These are phyloP conservation scores for Sturmia bella DNA, from an alignment of 2,888 invertebrate species.

Conservation along the genomic window DNA sequence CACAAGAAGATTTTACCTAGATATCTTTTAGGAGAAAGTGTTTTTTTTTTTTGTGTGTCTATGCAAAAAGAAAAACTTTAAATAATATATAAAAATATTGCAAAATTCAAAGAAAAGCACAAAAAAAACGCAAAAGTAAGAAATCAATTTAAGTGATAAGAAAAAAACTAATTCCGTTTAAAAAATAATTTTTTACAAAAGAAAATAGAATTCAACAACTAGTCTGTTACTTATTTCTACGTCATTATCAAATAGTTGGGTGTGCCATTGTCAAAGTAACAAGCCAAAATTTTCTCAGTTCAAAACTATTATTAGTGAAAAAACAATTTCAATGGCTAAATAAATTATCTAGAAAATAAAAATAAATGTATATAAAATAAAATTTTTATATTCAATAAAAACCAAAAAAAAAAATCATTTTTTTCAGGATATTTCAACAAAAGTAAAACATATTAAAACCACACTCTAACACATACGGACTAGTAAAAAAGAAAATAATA, in stretches of 20 bases:
- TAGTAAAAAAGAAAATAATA: conserved; percentile 41
- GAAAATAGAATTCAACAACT: neutral
- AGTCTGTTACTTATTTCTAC: conserved; percentile 21
- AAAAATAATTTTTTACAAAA: neutral
- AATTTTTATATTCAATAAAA: neutral
- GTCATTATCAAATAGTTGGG: conserved; percentile 58
- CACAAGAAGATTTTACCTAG: conserved; percentile 67
- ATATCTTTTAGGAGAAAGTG: conserved; percentile 66
- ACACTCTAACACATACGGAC: conserved; percentile 48
- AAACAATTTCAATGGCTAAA: too few species aligned
- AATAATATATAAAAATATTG: neutral
- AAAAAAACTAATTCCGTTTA: neutral
- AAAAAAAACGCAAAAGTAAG: neutral
- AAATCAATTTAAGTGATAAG: neutral
- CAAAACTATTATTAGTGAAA: too few species aligned
- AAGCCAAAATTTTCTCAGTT: neutral
- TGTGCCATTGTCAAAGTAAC: conserved; percentile 38
- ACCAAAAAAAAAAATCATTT: neutral
- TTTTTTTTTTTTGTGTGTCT: conserved; percentile 35
- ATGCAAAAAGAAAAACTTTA: neutral
- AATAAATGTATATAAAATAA: neutral
- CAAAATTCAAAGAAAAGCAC: neutral
- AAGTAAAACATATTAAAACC: conserved; percentile 63
- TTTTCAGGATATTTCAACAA: conserved; percentile 42
- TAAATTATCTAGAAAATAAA: neutral